These are phyloP conservation scores for Philhelius pedissequus DNA, from an alignment of 2,888 invertebrate genomes.

Conservation along the genomic window DNA sequence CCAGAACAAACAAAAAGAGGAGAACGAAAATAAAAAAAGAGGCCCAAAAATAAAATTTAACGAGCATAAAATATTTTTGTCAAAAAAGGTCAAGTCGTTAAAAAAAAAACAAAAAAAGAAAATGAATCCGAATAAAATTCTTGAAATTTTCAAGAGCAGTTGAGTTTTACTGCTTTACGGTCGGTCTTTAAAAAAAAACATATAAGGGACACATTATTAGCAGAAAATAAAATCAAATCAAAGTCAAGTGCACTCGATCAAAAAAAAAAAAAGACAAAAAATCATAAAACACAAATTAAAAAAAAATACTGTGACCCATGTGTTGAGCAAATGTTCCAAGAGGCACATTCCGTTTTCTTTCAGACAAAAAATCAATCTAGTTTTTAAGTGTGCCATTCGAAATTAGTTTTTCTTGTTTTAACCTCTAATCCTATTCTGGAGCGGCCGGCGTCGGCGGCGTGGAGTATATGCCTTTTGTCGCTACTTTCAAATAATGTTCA, in stretches of 20 bases:
- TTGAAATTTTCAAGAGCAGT: slow-evolving; percentile 49
- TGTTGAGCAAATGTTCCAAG: slow-evolving; percentile 62
- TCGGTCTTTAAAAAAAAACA: neutral
- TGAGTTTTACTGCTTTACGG: neutral
- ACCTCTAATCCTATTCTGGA: neutral
- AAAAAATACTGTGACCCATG: slow-evolving; percentile 34
- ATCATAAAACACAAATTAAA: neutral
- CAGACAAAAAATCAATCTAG: neutral
- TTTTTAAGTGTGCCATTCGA: slow-evolving; percentile 57
- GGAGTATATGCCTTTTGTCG: slow-evolving; percentile 22
- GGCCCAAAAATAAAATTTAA: neutral
- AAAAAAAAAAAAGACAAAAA: slow-evolving; percentile 6
- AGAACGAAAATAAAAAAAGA: slow-evolving; percentile 18
- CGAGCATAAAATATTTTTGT: slow-evolving; percentile 38
- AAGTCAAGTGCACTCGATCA: slow-evolving; percentile 60
- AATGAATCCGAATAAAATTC: slow-evolving; percentile 33
- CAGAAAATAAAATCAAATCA: slow-evolving; percentile 38
- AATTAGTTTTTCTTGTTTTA: neutral
- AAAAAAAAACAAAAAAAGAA: neutral
- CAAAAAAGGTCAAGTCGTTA: slow-evolving; percentile 27
- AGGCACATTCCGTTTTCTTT: neutral
- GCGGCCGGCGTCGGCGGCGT: neutral
- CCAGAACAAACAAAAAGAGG: neutral
- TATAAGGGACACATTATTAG: slow-evolving; percentile 16
- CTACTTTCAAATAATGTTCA: slow-evolving; percentile 50